Evolutionary conservation across 1,140 invertebrate species (phyloP), one percentile per base, ranked within the genome.

Genomic region (Acromyrmex echinatior): DNA sequence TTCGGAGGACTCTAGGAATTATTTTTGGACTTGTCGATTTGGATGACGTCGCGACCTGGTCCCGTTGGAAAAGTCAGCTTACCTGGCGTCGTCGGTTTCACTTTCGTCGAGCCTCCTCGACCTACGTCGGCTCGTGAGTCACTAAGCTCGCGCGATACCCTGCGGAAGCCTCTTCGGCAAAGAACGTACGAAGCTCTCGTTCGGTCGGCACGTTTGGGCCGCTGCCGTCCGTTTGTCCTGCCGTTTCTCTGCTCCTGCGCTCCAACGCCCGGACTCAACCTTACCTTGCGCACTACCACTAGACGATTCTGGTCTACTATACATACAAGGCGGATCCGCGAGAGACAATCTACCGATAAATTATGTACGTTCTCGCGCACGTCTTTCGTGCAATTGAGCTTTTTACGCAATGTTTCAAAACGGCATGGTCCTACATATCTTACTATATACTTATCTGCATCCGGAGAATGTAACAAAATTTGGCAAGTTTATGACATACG

Each of bases 231-330:
- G 90, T 91, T 87, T 91, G 90, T 93, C 93, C 92, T 93, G 91
- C 78, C 85, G 89, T 88, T 89, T 58, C 77, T 92, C 86, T 91
- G 91, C 92, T 93, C 91, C 92, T 93, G 93, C 93, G 93, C 93
- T 81, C 87, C 90, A 71, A 88, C 87, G 71, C 84, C 90, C 28
- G 77, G 76, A 81, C 74, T 89, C 76, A 92, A 91, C 92, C 81
- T 84, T 80, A 89, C 88, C 79, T 74, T 65, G 70, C 81, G 91
- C 86, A 91, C 78, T 81, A 56, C 78, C 28, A 68, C 86, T 93
- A 92, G 79, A 89, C 31, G 65, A 62, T 56, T 31, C 63, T 68
- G 25, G 25, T 84, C 31, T 56, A 62, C 63, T 62, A 58, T 56
- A 63, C 49, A 45, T 62, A 63, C 31, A 45, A 58, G 60, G 60